phyloP scores from a whole-genome alignment of 2,113 vertebrate species.

The Ammodramus savannarum region DNA sequence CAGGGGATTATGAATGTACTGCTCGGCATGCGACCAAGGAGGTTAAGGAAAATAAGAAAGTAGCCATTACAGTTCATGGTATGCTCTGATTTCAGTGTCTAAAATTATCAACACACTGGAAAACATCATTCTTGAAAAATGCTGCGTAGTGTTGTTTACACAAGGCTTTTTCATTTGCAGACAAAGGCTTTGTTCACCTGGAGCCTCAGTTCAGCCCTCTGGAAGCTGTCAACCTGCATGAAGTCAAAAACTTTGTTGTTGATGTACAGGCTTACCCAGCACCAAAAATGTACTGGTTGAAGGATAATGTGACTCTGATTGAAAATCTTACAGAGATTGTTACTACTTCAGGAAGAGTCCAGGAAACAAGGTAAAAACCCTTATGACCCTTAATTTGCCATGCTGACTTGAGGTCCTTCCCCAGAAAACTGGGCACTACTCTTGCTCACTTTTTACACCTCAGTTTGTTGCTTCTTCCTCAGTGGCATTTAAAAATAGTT shows the following conservation, averaged over 20 bases:
- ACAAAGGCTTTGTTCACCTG: constrained; percentile 83
- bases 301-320: constrained; percentile 83
- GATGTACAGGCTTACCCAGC: constrained; percentile 83
- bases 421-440: neutral
- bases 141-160: neutral
- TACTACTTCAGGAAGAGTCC: constrained; percentile 65
- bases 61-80: constrained; percentile 89
- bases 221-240: constrained; percentile 88
- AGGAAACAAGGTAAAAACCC: constrained; percentile 84
- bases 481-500: neutral
- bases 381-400: neutral
- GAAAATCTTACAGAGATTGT: constrained; percentile 90
- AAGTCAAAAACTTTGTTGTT: constrained; percentile 86
- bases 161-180: constrained; percentile 70
- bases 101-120: neutral
- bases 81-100: constrained; percentile 32
- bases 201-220: constrained; percentile 74
- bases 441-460: neutral
- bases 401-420: neutral
- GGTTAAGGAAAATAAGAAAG: constrained; percentile 82
- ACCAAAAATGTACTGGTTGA: constrained; percentile 87
- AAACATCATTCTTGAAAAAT: neutral
- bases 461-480: neutral
- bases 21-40: constrained; percentile 85
- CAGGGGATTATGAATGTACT: constrained; percentile 89